Percentiles rank a stretch among this genome's conserved stretches.
Conservation (phyloP, 2,113 vertebrate species). For the Gracilinanus agilis region DNA sequence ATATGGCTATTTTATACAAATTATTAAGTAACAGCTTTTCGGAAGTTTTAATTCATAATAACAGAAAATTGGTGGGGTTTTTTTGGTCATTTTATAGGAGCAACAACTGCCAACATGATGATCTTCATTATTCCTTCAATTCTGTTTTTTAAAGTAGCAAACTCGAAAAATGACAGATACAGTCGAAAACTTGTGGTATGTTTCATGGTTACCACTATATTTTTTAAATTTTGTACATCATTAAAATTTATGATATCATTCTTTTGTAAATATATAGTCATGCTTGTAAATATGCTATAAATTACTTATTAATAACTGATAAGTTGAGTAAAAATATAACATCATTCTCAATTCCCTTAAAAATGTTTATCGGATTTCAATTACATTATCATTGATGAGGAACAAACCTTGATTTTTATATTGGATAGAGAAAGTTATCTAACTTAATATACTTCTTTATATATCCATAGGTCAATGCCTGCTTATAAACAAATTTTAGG, state of each 20-base stretch:
- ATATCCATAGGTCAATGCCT: background rate
- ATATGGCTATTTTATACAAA: conserved; percentile 65
- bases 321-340: background rate
- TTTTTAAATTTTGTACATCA: conserved; percentile 40
- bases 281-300: background rate
- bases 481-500: conserved; percentile 22
- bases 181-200: conserved; percentile 88
- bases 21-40: conserved; percentile 2
- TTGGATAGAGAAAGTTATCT: background rate
- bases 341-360: background rate
- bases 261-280: background rate
- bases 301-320: background rate
- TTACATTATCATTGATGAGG: background rate
- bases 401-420: background rate
- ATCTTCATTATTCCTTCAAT: conserved; percentile 90
- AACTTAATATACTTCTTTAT: background rate
- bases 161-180: conserved; percentile 83
- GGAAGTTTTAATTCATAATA: conserved; percentile 25
- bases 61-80: background rate
- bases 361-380: background rate
- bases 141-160: conserved; percentile 88
- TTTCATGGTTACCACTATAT: conserved; percentile 48
- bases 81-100: conserved; percentile 82
- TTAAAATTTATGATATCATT: conserved; percentile 17
- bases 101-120: conserved; percentile 89